Conservation (phyloP, 2,113 vertebrate genomes). For the Leucosticte australis region DNA sequence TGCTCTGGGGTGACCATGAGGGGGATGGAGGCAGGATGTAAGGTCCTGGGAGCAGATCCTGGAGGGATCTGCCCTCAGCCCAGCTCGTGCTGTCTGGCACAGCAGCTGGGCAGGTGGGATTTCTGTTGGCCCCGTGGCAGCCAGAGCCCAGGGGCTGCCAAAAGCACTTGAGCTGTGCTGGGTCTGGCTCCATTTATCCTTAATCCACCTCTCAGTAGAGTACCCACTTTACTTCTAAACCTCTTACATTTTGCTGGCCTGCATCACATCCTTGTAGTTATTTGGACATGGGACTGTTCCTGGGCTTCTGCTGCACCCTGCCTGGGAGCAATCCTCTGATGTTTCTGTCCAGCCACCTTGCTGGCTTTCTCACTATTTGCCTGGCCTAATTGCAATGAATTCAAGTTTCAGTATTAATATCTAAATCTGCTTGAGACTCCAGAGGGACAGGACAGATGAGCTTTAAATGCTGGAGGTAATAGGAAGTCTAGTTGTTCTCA, state of each 20-base stretch:
- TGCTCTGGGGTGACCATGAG: fast-evolving
- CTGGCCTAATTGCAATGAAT: not conserved
- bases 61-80: not conserved
- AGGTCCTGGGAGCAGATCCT: not conserved
- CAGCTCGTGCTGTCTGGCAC: fast-evolving
- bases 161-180: not conserved
- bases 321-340: not conserved
- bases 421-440: not conserved
- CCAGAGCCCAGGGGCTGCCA: not conserved
- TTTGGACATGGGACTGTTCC: not conserved
- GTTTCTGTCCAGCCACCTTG: not conserved
- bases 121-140: fast-evolving
- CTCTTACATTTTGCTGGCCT: not conserved
- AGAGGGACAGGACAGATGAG: not conserved
- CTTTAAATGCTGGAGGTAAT: not conserved
- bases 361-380: not conserved
- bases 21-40: not conserved
- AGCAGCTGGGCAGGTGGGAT: not conserved
- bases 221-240: not conserved
- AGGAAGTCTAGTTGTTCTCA: not conserved
- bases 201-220: not conserved
- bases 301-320: not conserved
- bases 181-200: not conserved
- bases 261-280: not conserved
- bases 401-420: not conserved